Evolutionary conservation across 2,888 invertebrate genomes (phyloP), one percentile per base, ranked within the genome.

Genomic region (Ectropis crepuscularia): DNA sequence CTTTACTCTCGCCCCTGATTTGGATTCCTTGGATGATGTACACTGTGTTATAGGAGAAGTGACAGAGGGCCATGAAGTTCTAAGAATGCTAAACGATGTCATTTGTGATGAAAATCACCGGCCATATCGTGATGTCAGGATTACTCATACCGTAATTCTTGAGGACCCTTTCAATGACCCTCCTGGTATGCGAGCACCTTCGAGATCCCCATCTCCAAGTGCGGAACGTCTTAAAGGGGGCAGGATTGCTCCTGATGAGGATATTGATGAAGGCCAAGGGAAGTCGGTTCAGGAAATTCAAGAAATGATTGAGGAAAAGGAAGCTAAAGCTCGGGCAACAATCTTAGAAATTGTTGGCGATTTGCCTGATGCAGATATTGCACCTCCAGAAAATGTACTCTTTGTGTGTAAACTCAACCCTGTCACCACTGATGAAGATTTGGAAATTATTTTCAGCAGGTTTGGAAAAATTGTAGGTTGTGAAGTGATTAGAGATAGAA

Each of bases 381-480:
- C 98, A 6, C 99, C 99, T 0, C 99, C 99, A 6, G 99, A 99
- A 90, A 99, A 99, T 93, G 99, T 99, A 2, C 93, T 99, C 0
- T 99, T 99, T 92, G 98, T 99, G 39, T 99, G 99, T 88, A 99
- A 99, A 91, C 93, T 99, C 16, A 99, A 99, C 93, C 99, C 99
- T 0, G 98, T 99, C 0, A 99, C 99, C 0, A 98, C 96, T 8
- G 99, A 99, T 85, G 99, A 99, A 79, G 99, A 99, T 88, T 92
- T 99, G 67, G 98, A 99, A 93, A 98, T 99, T 36, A 99, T 99
- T 74, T 99, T 99, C 82, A 98, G 98, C 76, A 94, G 99, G 69
- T 99, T 99, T 93, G 99, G 99, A 5, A 95, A 95, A 87, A 98
- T 99, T 68, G 95, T 96, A 57, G 96, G 97, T 67, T 99, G 99